phyloP scores from a whole-genome alignment of 2,113 vertebrate species.

The Silurus asotus region DNA sequence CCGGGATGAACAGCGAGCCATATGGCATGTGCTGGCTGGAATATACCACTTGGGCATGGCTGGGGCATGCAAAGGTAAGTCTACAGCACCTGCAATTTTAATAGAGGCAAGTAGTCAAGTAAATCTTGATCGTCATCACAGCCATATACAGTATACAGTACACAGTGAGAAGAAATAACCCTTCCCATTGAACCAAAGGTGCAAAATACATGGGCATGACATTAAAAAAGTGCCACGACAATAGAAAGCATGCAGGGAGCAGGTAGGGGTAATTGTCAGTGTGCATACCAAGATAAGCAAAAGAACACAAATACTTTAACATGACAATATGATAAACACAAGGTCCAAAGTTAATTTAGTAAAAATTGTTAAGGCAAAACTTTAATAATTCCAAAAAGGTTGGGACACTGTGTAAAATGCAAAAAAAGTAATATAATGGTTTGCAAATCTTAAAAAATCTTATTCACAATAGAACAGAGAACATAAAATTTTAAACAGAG shows the following conservation, averaged over 20 bases:
- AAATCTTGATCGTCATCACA: background rate
- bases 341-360: background rate
- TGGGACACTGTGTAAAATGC: no score
- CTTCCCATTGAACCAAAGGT: background rate
- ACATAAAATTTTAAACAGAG: no score
- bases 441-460: no score
- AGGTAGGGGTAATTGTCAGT: background rate
- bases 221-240: background rate
- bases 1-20: conserved; percentile 76
- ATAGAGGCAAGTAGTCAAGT: background rate
- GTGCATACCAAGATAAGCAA: background rate
- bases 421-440: no score
- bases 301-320: no score
- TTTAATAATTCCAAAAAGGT: no score
- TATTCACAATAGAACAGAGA: no score
- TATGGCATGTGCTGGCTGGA: conserved; percentile 86
- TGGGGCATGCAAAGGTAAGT: conserved; percentile 87
- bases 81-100: background rate
- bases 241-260: background rate
- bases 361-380: background rate
- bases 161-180: background rate
- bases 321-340: background rate
- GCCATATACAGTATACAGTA: background rate
- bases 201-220: background rate
- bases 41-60: conserved; percentile 92